These are phyloP conservation scores for Rhynchotus rufescens DNA, from an alignment of 2,797 vertebrate genomes.

Conservation along the genomic window DNA sequence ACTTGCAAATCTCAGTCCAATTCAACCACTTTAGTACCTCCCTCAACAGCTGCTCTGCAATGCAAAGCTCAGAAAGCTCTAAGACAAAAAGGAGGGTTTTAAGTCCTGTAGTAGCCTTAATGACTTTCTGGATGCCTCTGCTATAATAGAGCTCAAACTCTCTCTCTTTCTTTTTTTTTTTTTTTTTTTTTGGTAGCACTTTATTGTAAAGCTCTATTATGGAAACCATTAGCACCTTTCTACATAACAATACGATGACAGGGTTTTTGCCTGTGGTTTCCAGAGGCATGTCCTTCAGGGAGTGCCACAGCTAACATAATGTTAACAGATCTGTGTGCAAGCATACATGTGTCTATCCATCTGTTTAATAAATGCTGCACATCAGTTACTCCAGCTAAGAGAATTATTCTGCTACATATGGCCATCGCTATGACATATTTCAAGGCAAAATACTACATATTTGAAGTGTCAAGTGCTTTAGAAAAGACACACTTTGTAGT, in stretches of 20 bases:
- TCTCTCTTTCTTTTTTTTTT: neutral
- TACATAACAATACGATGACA: neutral
- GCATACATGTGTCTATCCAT: neutral
- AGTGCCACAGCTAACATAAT: neutral
- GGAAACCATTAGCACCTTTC: slow-evolving; percentile 36
- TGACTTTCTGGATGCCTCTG: neutral
- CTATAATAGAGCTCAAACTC: neutral
- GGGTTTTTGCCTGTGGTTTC: slow-evolving; percentile 38
- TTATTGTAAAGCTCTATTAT: neutral
- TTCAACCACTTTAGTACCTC: neutral
- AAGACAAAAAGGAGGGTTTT: neutral
- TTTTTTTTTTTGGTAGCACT: neutral
- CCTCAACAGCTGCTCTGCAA: neutral
- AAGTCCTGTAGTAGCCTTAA: neutral
- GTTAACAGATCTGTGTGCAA: neutral
- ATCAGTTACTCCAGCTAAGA: slow-evolving; percentile 28
- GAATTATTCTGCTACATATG: slow-evolving; percentile 21
- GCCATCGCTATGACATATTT: slow-evolving; percentile 20
- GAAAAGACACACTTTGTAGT: neutral
- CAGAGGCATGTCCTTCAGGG: neutral
- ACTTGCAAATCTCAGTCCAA: neutral
- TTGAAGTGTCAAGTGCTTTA: slow-evolving; percentile 1
- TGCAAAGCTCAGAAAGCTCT: neutral
- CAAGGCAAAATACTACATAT: slow-evolving; percentile 24
- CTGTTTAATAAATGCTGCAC: neutral